Evolutionary conservation across 2,113 vertebrate genomes (phyloP).

Genomic region (Anolis sagrei): DNA sequence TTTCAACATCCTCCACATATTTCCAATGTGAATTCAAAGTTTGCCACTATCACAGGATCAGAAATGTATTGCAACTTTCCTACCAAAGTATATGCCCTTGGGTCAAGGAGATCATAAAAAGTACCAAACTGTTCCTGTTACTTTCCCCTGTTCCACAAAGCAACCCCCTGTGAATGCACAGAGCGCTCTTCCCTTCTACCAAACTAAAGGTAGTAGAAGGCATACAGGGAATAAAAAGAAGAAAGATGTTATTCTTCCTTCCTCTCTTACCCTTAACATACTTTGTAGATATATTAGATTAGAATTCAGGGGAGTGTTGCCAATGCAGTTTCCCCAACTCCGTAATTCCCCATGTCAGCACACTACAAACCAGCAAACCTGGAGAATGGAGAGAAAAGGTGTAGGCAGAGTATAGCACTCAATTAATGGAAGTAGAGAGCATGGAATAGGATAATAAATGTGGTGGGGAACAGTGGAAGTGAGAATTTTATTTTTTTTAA

Average conservation of each 20-base stretch:
- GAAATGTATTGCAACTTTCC: neutral
- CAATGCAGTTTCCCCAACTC: no score
- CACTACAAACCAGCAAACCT: no score
- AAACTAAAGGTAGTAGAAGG: neutral
- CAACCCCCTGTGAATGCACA: neutral
- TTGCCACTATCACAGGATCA: neutral
- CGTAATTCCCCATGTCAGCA: no score
- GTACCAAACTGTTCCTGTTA: neutral
- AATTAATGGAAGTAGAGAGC: neutral
- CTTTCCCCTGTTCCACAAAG: neutral
- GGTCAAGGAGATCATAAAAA: neutral
- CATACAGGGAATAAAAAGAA: neutral
- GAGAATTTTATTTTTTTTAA: no score
- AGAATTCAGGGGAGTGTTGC: no score
- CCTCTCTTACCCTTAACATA: no score
- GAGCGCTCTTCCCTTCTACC: neutral
- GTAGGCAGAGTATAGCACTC: neutral
- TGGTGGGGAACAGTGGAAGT: no score
- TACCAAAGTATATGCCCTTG: neutral
- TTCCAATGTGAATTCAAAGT: constrained; percentile 17
- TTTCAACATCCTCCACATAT: fast-evolving
- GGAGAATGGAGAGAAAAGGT: no score
- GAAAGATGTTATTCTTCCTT: no score
- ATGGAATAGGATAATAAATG: no score
- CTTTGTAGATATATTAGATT: no score